Evolutionary conservation across 2,888 invertebrate species (phyloP).

Genomic region (Smittia aterrima): DNA sequence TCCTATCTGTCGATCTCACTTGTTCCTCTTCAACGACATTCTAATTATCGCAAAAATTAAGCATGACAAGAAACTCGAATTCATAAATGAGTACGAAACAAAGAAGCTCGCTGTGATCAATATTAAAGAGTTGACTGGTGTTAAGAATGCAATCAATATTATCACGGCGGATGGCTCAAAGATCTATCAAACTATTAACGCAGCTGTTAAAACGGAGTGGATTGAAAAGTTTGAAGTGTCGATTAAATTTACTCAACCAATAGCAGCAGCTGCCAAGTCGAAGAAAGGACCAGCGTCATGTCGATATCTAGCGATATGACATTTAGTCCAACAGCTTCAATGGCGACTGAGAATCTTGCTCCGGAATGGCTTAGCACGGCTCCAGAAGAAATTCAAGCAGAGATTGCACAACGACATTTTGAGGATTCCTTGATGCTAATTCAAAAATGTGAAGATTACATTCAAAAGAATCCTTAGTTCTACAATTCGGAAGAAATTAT

Average conservation of each 20-base stretch:
- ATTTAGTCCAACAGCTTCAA: slow-evolving; percentile 47
- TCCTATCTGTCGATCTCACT: too few relatives aligned
- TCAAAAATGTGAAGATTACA: slow-evolving; percentile 63
- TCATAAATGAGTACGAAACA: slow-evolving; percentile 52
- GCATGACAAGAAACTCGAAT: too few relatives aligned
- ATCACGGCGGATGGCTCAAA: slow-evolving; percentile 91
- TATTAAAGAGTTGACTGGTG: slow-evolving; percentile 82
- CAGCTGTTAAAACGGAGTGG: slow-evolving; percentile 81
- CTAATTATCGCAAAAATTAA: slow-evolving; percentile 87
- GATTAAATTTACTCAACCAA: slow-evolving; percentile 73
- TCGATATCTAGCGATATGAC: slow-evolving; percentile 46
- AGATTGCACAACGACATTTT: slow-evolving; percentile 93
- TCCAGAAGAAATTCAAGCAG: slow-evolving; percentile 91
- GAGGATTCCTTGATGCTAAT: slow-evolving; percentile 85
- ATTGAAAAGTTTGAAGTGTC: slow-evolving; percentile 87
- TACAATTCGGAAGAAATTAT: slow-evolving; percentile 48
- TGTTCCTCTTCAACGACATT: slow-evolving; percentile 87
- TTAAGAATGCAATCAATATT: slow-evolving; percentile 91
- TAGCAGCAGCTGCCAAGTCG: slow-evolving; percentile 56
- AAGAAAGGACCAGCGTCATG: slow-evolving; percentile 57
- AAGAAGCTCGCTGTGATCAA: slow-evolving; percentile 92
- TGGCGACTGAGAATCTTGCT: slow-evolving; percentile 48
- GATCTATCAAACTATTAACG: slow-evolving; percentile 85
- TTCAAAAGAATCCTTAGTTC: slow-evolving; percentile 51
- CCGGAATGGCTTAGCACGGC: slow-evolving; percentile 90